These are phyloP conservation scores for Hydrozoanthus tunicans DNA, from an alignment of 64 coral and sea anemone genomes.

Conservation along the genomic window DNA sequence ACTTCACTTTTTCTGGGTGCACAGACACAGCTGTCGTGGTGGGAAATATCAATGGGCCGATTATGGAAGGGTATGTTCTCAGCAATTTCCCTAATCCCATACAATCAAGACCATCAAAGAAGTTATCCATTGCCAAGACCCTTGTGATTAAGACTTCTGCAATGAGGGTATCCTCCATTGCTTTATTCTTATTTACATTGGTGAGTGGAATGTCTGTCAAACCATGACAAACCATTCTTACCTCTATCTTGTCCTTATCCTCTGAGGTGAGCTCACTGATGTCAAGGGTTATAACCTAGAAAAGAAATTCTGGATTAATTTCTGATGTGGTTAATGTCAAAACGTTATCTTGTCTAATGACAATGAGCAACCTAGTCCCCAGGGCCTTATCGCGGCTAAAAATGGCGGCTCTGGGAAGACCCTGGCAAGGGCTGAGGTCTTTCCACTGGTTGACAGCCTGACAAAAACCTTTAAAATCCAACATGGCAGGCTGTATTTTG, in stretches of 20 bases:
- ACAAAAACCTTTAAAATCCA: too few species aligned
- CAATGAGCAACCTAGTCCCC: too few species aligned
- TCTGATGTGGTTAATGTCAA: too few species aligned
- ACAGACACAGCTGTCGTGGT: constrained; percentile 14
- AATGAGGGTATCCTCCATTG: constrained; percentile 52
- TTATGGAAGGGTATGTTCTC: constrained; percentile 3
- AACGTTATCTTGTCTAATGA: too few species aligned
- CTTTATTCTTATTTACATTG: constrained; percentile 68
- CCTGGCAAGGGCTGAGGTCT: too few species aligned
- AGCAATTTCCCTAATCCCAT: constrained; percentile 50
- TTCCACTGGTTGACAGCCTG: too few species aligned
- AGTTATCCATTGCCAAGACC: constrained; percentile 14
- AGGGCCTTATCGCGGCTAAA: too few species aligned
- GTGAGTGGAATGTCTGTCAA: constrained; percentile 67
- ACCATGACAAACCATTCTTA: constrained; percentile 62
- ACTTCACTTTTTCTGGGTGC: constrained; percentile 26
- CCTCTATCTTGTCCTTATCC: constrained; percentile 66
- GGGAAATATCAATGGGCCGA: constrained; percentile 28
- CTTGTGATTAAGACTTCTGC: constrained; percentile 69
- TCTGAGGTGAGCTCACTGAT: background rate
- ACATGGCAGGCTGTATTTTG: too few species aligned
- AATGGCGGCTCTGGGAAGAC: too few species aligned
- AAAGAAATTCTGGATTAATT: too few species aligned
- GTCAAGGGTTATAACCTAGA: background rate
- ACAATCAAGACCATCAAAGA: constrained; percentile 45